Evolutionary conservation across 2,888 invertebrate genomes (phyloP).

Genomic region (Dryococelus australis): DNA sequence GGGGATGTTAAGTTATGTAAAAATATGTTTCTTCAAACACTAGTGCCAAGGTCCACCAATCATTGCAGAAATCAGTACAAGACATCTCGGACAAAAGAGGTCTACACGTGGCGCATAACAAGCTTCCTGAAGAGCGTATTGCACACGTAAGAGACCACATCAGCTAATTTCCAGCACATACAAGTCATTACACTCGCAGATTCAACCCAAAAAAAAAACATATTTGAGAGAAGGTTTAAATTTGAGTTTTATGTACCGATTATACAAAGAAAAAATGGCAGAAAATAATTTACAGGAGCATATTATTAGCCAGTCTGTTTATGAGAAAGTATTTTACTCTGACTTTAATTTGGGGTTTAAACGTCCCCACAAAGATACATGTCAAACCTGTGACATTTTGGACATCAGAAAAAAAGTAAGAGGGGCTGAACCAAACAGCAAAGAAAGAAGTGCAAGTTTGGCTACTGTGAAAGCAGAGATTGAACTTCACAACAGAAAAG

Average conservation of each 20-base stretch:
- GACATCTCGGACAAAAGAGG: not conserved
- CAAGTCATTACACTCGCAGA: not conserved
- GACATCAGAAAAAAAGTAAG: not conserved
- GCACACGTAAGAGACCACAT: not conserved
- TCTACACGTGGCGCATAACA: not conserved
- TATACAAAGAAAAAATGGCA: not conserved
- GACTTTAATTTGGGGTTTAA: constrained; percentile 12
- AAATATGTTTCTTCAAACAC: constrained; percentile 2
- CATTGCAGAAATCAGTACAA: not conserved
- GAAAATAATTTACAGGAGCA: not conserved
- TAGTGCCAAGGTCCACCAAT: not conserved
- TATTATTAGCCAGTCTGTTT: not conserved
- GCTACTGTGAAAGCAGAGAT: no score
- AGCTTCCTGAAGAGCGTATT: not conserved
- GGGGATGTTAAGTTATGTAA: constrained; percentile 10
- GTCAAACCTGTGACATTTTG: not conserved
- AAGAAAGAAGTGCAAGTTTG: no score
- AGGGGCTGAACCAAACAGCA: not conserved
- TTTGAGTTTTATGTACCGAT: constrained; percentile 19
- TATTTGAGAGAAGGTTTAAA: not conserved
- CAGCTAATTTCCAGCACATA: not conserved
- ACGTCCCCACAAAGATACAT: constrained; percentile 12
- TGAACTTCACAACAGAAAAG: no score
- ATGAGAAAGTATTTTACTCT: not conserved
- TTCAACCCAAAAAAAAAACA: constrained; percentile 13